Conservation (phyloP, 2,888 invertebrate species). For the Sinohyriopsis cumingii region DNA sequence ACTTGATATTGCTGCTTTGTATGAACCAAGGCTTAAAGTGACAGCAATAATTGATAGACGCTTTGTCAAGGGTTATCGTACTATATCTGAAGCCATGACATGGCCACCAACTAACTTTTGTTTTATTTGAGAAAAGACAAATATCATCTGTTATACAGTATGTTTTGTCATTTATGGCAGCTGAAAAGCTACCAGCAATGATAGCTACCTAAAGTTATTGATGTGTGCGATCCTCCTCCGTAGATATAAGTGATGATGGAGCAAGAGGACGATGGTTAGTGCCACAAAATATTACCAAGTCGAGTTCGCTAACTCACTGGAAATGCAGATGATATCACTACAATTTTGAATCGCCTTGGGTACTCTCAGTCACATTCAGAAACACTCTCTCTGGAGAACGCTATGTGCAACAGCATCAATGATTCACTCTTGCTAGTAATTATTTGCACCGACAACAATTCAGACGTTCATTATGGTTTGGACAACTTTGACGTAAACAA, state of each 20-base stretch:
- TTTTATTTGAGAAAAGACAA: conserved; percentile 7
- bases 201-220: conserved; percentile 3
- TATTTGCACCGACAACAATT: conserved; percentile 20
- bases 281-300: conserved; percentile 31
- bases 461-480: conserved; percentile 24
- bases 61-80: conserved; percentile 1
- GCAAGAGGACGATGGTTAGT: conserved; percentile 26
- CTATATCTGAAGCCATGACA: neutral
- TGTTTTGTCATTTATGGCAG: conserved; percentile 3
- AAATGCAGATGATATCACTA: conserved; percentile 30
- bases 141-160: conserved; percentile 5
- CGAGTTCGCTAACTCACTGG: conserved; percentile 30
- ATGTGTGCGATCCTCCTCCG: conserved; percentile 9
- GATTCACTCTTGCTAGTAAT: conserved; percentile 14
- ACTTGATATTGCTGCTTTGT: conserved; percentile 25
- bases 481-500: conserved; percentile 37
- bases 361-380: conserved; percentile 20
- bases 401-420: conserved; percentile 20
- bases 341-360: conserved; percentile 24
- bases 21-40: conserved; percentile 19
- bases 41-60: conserved; percentile 23
- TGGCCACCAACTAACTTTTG: conserved; percentile 12
- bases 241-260: conserved; percentile 24
- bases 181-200: conserved; percentile 2
- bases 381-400: conserved; percentile 27